Conservation (phyloP, 2,888 invertebrate genomes). For the Dexiosoma caninum region DNA sequence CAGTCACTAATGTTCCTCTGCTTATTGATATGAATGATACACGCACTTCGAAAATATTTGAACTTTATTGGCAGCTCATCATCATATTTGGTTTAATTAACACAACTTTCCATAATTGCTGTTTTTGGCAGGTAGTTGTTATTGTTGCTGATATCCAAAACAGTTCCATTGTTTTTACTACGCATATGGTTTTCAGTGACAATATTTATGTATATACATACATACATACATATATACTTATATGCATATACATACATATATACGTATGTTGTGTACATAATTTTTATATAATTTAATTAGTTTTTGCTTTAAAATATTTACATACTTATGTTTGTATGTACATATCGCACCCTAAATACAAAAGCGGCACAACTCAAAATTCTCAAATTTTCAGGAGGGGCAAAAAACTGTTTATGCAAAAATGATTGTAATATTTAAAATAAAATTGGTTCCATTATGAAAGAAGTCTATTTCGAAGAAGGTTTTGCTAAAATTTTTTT, state of each 20-base stretch:
- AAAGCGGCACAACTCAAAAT: too few relatives aligned
- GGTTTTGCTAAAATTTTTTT: too few relatives aligned
- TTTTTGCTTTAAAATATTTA: constrained; percentile 4
- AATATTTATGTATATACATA: not conserved
- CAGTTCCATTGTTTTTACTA: too few relatives aligned
- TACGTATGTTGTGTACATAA: not conserved
- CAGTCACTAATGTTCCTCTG: not conserved
- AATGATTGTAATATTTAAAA: too few relatives aligned
- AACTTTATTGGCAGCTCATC: not conserved
- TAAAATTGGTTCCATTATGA: too few relatives aligned
- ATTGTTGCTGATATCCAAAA: constrained; percentile 8
- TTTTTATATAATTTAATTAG: not conserved
- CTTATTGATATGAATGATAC: constrained; percentile 9
- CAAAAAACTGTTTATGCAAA: too few relatives aligned
- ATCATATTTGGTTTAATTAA: constrained; percentile 39
- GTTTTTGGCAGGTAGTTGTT: constrained; percentile 19
- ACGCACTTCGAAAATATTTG: constrained; percentile 20
- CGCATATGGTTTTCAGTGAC: too few relatives aligned
- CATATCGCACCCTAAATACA: too few relatives aligned
- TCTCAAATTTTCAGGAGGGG: too few relatives aligned
- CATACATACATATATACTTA: not conserved
- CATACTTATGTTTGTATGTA: too few relatives aligned
- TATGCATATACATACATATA: not conserved
- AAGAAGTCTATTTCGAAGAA: too few relatives aligned
- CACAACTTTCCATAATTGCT: constrained; percentile 39